Evolutionary conservation across 92 coral and sea anemone genomes (phyloP), one percentile per base, ranked within the genome.

Genomic region (Phenganax stokvisi): DNA sequence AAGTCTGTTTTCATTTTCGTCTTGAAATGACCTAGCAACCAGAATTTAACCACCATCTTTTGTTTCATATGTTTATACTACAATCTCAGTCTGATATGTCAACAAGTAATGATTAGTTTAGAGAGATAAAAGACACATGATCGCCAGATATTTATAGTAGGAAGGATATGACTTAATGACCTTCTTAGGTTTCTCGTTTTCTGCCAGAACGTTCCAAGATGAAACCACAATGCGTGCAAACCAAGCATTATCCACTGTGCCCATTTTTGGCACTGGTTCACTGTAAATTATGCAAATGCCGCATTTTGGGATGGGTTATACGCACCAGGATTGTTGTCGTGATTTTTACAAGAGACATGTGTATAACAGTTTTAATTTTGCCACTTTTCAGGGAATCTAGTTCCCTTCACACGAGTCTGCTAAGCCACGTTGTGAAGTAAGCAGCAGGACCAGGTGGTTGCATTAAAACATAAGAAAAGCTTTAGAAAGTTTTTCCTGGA

Each of bases 241-340:
- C 47, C 47, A 37, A 37, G 5, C 47, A 37, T 37, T 37, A 37
- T 1, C 5, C 47, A 37, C 54, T 68, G 11, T 1, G 70, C 12
- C 20, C 47, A 44, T 64, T 64, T 62, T 64, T 64, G 70, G 73
- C 52, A 68, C 73, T 29, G 13, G 0, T 37, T 27, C 31, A 64
- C 30, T 53, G 73, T 37, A 68, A 68, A 37, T 10, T 51, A 68
- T 68, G 47, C 52, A 8, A 8, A 30, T 68, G 73, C 73, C 17
- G 73, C n/a, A n/a, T 68, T 66, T 68, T 68, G 54, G 54, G 73
- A 68, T 28, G 54, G 73, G 73, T 53, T 20, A 5, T 3, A n/a
- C 54, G 16, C 54, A 12, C 73, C 8, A 27, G 9, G 52, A 0
- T 37, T 61, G 27, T 1, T 29, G 73, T 13, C n/a, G 73, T 37